Evolutionary conservation across 2,888 invertebrate genomes (phyloP), one percentile per base, ranked within the genome.

Genomic region (Dicyrtoma fusca): DNA sequence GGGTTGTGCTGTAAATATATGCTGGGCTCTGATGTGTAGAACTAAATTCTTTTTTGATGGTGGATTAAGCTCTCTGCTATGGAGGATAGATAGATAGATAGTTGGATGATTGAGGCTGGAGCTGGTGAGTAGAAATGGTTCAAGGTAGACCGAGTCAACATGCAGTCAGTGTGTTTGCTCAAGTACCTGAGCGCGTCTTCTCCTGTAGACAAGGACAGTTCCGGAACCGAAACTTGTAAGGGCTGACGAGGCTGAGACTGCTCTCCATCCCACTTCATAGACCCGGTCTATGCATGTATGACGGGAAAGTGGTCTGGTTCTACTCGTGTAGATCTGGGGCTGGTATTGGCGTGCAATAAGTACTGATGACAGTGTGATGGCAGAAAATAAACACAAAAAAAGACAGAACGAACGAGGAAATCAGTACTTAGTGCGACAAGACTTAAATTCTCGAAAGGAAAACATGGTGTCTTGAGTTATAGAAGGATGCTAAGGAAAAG

Each of bases 211-310:
- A 10, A 61, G 42, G 42, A 42, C 42, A 14, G 61, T 61, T 61
- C 26, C 61, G 44, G 61, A 61, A 44, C n/a, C 14, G 42, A 61
- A 61, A 42, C 42, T 61, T 61, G 42, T 61, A 42, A 42, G 61
- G 42, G 42, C 61, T 42, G 61, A 61, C 42, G 61, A 61, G 53
- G 23, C n/a, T n/a, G n/a, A n/a, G n/a, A n/a, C n/a, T n/a, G n/a
- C 34, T 34, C 34, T 34, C 34, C 34, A 34, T 34, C 8, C 34
- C 3, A 34, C 8, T n/a, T n/a, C n/a, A n/a, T n/a, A n/a, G n/a
- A n/a, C n/a, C n/a, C n/a, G n/a, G n/a, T n/a, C n/a, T n/a, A n/a
- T n/a, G n/a, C n/a, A n/a, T n/a, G n/a, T n/a, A n/a, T n/a, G n/a
- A n/a, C n/a, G n/a, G n/a, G n/a, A n/a, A n/a, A n/a, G n/a, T n/a